A percentile compares a stretch with the other conserved stretches of the same genome.
Conservation (phyloP, 2,113 vertebrate genomes). For the Leiothrix lutea region DNA sequence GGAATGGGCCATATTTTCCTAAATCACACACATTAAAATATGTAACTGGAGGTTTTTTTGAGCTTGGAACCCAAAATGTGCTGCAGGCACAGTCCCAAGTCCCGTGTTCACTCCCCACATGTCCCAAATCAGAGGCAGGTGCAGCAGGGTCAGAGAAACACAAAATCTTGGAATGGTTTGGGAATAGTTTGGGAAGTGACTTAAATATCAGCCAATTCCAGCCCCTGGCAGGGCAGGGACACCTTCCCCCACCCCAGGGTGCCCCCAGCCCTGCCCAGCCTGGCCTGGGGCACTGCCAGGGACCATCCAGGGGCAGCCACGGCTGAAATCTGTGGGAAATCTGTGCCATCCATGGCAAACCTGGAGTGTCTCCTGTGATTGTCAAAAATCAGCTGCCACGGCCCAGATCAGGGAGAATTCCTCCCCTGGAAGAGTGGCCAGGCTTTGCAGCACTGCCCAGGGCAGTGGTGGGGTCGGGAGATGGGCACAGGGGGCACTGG, state of each 20-base stretch:
- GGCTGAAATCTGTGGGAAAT: not conserved
- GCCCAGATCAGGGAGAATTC: not conserved
- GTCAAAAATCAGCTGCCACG: not conserved
- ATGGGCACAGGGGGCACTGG: not conserved
- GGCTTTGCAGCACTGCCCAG: not conserved
- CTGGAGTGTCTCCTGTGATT: not conserved
- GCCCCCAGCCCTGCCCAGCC: not conserved
- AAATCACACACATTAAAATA: constrained; percentile 30
- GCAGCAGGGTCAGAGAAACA: rapidly evolving
- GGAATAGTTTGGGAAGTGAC: not conserved
- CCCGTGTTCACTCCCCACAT: rapidly evolving
- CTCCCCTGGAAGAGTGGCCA: not conserved
- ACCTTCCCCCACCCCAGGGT: not conserved
- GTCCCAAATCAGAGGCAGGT: not conserved
- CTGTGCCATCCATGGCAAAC: not conserved
- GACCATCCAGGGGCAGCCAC: not conserved
- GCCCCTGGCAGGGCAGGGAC: not conserved
- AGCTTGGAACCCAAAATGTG: not conserved
- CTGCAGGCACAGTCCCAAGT: not conserved
- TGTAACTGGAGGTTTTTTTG: not conserved
- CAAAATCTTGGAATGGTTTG: not conserved
- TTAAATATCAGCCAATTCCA: not conserved
- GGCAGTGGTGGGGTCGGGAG: not conserved
- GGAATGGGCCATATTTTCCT: constrained; percentile 39
- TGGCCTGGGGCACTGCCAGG: not conserved